A percentile compares a stretch with the other conserved stretches of the same genome.
phyloP scores from a whole-genome alignment of 1,140 invertebrate species.

The Frieseomelitta varia region DNA sequence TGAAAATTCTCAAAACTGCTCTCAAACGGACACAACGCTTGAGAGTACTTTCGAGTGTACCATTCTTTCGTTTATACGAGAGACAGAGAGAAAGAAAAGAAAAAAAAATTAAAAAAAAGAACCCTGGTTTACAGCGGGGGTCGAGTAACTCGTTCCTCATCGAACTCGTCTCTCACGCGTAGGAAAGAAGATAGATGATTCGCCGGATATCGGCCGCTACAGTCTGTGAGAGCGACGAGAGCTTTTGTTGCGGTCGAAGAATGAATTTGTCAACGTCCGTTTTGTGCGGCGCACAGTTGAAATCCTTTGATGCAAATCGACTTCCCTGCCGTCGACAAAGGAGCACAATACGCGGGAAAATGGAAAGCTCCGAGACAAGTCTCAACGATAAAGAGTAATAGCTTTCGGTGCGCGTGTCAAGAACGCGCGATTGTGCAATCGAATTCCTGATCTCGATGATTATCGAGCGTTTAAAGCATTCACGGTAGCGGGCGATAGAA shows the following conservation, averaged over 20 bases:
- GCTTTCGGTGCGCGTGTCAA: slow-evolving; percentile 26
- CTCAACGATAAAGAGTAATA: not conserved
- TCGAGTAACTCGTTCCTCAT: slow-evolving; percentile 45
- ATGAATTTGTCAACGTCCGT: slow-evolving; percentile 48
- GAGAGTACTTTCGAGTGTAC: not conserved
- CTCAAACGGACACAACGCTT: too few relatives aligned
- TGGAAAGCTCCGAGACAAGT: not conserved
- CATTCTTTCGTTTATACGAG: not conserved
- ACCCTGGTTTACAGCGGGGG: not conserved
- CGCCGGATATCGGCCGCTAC: not conserved
- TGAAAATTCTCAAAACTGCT: too few relatives aligned
- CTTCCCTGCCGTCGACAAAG: not conserved
- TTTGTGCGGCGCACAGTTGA: not conserved
- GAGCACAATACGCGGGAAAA: slow-evolving; percentile 15
- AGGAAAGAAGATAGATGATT: slow-evolving; percentile 15
- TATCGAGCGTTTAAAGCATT: slow-evolving; percentile 25
- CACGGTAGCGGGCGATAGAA: not conserved
- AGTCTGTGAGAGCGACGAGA: not conserved
- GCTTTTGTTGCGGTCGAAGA: slow-evolving; percentile 39
- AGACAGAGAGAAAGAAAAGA: not conserved
- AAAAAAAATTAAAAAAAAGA: too few relatives aligned
- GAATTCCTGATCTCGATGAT: slow-evolving; percentile 27
- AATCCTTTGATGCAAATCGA: slow-evolving; percentile 20
- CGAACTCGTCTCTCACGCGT: not conserved
- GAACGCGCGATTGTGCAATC: not conserved